Conservation (phyloP, 2,797 vertebrate species). For the Sorex maritimensis region DNA sequence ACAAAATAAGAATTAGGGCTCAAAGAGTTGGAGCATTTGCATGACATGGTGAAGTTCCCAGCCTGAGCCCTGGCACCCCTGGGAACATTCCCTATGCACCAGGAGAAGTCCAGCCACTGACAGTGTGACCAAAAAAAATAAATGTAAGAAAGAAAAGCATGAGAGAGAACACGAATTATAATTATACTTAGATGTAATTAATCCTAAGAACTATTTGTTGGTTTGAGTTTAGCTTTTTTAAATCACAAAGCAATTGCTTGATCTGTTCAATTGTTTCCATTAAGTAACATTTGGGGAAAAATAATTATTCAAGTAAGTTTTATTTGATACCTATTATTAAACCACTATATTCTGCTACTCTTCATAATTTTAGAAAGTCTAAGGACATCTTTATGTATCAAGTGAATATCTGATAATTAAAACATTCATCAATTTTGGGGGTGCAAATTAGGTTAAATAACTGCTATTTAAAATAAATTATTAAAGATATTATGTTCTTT, state of each 20-base stretch:
- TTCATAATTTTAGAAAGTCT: conserved; percentile 11
- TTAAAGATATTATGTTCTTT: conserved; percentile 12
- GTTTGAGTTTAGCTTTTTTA: conserved; percentile 16
- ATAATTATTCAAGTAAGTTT: conserved; percentile 49
- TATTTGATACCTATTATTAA: neutral
- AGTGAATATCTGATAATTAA: neutral
- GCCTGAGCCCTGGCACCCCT: too few relatives aligned
- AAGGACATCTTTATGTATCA: conserved; percentile 4
- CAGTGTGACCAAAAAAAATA: too few relatives aligned
- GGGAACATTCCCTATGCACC: too few relatives aligned
- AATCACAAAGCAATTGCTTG: neutral
- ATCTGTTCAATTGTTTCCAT: neutral
- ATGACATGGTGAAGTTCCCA: too few relatives aligned
- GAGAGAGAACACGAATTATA: conserved; percentile 43
- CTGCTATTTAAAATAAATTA: conserved; percentile 25
- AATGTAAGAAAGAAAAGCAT: too few relatives aligned
- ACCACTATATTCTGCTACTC: neutral
- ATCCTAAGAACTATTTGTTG: neutral
- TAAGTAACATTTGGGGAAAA: neutral
- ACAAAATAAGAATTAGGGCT: neutral
- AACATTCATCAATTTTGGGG: neutral
- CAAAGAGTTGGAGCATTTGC: too few relatives aligned
- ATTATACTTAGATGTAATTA: neutral
- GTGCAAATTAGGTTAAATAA: conserved; percentile 38
- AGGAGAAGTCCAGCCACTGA: too few relatives aligned